These are phyloP conservation scores for Morus bassanus DNA, from an alignment of 2,797 vertebrate species.

Conservation along the genomic window DNA sequence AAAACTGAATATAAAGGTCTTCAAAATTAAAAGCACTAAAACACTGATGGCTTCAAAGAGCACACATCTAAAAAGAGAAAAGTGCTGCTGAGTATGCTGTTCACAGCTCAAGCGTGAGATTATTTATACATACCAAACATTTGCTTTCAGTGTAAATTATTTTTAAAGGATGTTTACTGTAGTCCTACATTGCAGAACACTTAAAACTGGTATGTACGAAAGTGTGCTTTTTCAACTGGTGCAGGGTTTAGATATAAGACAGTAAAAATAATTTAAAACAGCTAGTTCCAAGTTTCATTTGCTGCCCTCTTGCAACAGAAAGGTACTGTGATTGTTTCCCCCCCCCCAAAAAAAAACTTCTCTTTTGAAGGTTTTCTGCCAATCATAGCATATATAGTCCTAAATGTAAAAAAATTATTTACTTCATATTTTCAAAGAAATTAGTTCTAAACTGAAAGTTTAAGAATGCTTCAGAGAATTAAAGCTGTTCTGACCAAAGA, in stretches of 20 bases:
- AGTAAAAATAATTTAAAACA: neutral
- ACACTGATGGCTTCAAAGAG: neutral
- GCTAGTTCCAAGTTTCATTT: neutral
- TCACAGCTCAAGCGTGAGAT: neutral
- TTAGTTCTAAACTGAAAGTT: neutral
- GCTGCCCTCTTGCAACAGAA: neutral
- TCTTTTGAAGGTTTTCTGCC: neutral
- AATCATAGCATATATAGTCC: neutral
- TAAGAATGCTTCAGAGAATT: neutral
- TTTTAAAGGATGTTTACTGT: neutral
- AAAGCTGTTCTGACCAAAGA: neutral
- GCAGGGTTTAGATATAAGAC: neutral
- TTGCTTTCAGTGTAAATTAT: neutral
- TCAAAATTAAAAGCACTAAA: neutral
- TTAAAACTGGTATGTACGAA: neutral
- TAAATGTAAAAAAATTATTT: neutral
- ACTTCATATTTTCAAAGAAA: neutral
- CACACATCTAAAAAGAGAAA: neutral
- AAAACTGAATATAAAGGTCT: neutral
- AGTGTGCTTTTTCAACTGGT: neutral
- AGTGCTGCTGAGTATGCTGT: neutral
- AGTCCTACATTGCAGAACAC: neutral
- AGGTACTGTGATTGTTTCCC: neutral
- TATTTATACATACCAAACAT: neutral
- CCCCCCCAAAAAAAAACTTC: fast-evolving